Evolutionary conservation across 2,888 invertebrate genomes (phyloP), one percentile per base, ranked within the genome.

Genomic region (Eretmocerus hayati): DNA sequence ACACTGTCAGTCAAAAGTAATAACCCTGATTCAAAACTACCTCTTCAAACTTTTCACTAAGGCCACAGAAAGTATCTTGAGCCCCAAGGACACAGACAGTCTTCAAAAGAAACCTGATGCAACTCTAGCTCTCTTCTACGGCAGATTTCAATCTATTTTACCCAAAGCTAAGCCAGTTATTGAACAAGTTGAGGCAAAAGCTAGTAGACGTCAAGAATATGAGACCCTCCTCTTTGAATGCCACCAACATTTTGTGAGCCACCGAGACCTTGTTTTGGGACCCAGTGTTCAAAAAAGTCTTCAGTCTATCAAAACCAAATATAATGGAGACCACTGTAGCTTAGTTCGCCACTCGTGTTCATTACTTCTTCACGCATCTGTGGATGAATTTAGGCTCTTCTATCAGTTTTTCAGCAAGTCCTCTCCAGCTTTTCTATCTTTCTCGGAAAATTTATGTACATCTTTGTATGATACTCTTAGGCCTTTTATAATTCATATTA

Each of bases 401-500:
- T 81, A 83, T 56, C 92, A 95, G 67, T 95, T 96, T 72, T 97
- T 97, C 66, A 77, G 80, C 1, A 76, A 80, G 33, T 73, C 79
- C 0, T 84, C 85, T 5, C 71, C 75, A 2, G 80, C 84, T 39
- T 66, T 91, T 5, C 78, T 81, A 79, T 77, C 81, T 4, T 94
- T 91, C 71, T 74, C 94, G 42, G 90, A 88, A 60, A 82, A 84
- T 0, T 73, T 96, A 0, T 95, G 95, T 66, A 87, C 84, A 42
- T 83, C 86, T 30, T 71, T 96, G 26, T 99, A 99, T 67, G 97
- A 99, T 68, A 84, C 85, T 5, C 75, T 99, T 56, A 78, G 97
- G 2, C 97, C 99, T 1, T 83, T 90, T 60, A 86, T 99, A 47
- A 94, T 99, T 54, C 91, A 94, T 71, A 90, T 97, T 53, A 93